Conservation (phyloP, 2,888 invertebrate species). For the Megastigmus dorsalis region DNA sequence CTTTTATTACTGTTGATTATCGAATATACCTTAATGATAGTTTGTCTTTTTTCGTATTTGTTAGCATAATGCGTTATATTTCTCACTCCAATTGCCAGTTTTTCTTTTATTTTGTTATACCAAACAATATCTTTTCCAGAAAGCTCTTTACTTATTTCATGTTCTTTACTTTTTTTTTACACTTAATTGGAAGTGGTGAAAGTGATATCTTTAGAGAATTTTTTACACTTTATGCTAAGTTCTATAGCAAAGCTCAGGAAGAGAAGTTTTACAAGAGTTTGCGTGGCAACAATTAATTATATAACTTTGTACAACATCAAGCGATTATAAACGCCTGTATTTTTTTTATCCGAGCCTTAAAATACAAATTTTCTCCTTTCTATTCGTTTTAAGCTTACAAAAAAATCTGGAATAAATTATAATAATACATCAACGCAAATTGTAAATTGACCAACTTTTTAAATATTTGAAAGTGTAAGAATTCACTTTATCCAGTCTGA, state of each 20-base stretch:
- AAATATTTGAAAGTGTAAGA: neutral
- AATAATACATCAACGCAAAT: neutral
- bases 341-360: constrained; percentile 2
- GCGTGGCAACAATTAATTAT: constrained; percentile 30
- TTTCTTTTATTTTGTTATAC: neutral
- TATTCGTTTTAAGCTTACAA: neutral
- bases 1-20: constrained; percentile 12
- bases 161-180: constrained; percentile 30
- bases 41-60: constrained; percentile 24
- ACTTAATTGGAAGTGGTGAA: constrained; percentile 12
- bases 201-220: constrained; percentile 5
- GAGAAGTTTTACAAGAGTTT: constrained; percentile 22
- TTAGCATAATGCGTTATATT: constrained; percentile 6
- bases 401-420: neutral
- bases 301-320: constrained; percentile 23
- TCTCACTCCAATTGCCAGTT: neutral
- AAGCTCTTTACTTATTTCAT: neutral
- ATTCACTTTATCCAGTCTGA: neutral
- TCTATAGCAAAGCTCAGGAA: constrained; percentile 25
- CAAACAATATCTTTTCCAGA: neutral
- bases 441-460: neutral
- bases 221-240: constrained; percentile 32
- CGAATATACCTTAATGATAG: constrained; percentile 38
- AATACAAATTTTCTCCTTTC: neutral
- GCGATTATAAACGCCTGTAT: constrained; percentile 10